Conservation (phyloP, 1,140 invertebrate genomes). For the Heliconius eleuchia region DNA sequence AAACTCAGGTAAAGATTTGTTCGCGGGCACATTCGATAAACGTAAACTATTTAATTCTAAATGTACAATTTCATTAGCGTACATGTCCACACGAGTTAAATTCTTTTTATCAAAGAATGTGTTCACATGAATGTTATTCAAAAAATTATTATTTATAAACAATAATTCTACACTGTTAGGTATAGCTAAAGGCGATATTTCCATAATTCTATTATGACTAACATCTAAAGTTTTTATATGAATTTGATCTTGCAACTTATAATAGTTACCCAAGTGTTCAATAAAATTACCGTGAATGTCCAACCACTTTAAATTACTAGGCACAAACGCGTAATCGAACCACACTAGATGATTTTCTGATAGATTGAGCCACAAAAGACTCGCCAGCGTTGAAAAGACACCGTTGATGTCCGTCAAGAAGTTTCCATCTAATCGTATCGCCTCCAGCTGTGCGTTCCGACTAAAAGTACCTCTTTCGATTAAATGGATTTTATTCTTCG, state of each 20-base stretch:
- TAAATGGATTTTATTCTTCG: constrained; percentile 92
- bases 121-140: constrained; percentile 89
- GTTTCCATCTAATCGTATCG: constrained; percentile 92
- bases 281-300: constrained; percentile 95
- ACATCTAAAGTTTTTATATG: constrained; percentile 91
- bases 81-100: constrained; percentile 93
- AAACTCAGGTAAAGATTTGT: constrained; percentile 90
- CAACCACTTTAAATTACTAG: constrained; percentile 93
- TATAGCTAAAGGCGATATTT: constrained; percentile 89
- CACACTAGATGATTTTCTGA: constrained; percentile 94
- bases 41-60: constrained; percentile 91
- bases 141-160: constrained; percentile 95
- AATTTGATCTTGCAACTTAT: constrained; percentile 90
- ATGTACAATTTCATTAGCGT: constrained; percentile 91
- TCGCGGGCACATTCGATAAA: constrained; percentile 86
- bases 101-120: constrained; percentile 93
- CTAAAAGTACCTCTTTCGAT: constrained; percentile 92
- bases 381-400: constrained; percentile 90
- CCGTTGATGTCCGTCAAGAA: constrained; percentile 93
- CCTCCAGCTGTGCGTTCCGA: constrained; percentile 89
- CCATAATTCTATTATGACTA: constrained; percentile 92
- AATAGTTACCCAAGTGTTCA: constrained; percentile 92
- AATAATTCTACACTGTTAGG: constrained; percentile 94
- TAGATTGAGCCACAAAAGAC: constrained; percentile 92
- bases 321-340: constrained; percentile 95